A percentile compares a stretch with the other conserved stretches of the same genome.
Conservation (phyloP, 2,888 invertebrate genomes). For the Hyposoter didymator region DNA sequence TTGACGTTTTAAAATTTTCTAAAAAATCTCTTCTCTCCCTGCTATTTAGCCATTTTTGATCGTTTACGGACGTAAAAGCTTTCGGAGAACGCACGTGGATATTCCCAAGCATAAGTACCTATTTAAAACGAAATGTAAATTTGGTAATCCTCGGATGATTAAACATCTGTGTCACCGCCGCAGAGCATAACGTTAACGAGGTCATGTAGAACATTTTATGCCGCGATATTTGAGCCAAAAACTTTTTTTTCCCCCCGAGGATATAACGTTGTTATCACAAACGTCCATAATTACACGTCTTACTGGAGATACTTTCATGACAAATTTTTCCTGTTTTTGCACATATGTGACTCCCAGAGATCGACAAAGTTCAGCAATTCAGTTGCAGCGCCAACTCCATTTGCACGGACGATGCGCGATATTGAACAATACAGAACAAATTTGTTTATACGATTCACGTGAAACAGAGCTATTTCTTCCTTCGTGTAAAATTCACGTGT, state of each 20-base stretch:
- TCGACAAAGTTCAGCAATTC: conserved; percentile 55
- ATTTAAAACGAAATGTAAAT: conserved; percentile 21
- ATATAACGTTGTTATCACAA: conserved; percentile 25
- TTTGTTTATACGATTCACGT: conserved; percentile 30
- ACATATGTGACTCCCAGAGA: conserved; percentile 39
- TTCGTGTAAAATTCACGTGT: not conserved
- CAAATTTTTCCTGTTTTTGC: not conserved
- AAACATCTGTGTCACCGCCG: conserved; percentile 5
- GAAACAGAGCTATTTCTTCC: conserved; percentile 17
- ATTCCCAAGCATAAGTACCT: not conserved
- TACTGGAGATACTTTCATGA: conserved; percentile 30
- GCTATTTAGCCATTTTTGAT: not conserved
- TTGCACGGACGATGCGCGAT: conserved; percentile 43
- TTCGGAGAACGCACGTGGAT: not conserved
- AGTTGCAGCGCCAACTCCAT: conserved; percentile 28
- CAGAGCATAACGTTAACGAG: conserved; percentile 26
- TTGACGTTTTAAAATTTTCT: not conserved
- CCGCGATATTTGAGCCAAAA: conserved; percentile 31
- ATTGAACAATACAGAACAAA: conserved; percentile 49
- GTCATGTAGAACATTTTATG: conserved; percentile 18
- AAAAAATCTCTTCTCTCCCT: not conserved
- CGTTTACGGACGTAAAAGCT: not conserved
- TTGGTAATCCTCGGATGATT: conserved; percentile 48
- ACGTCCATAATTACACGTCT: conserved; percentile 21
- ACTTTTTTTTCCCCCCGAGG: conserved; percentile 15